A percentile compares a stretch with the other conserved stretches of the same genome.
Evolutionary conservation across 2,113 vertebrate species (phyloP).

Genomic region (Laterallus jamaicensis): DNA sequence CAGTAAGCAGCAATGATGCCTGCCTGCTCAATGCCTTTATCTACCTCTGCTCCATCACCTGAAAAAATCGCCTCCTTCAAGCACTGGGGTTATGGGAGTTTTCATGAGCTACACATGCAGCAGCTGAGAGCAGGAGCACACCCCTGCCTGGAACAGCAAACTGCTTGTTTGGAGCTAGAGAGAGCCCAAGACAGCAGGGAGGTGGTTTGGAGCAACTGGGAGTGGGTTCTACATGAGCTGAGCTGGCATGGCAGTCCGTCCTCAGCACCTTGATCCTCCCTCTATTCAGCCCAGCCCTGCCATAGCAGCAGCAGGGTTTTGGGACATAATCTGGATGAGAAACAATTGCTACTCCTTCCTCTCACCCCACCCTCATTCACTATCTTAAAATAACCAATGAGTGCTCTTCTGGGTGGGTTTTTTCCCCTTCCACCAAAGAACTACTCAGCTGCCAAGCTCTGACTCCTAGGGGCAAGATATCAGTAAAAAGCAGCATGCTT

Average conservation of each 20-base stretch:
- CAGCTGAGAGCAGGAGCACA: background rate
- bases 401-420: background rate
- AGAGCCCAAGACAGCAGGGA: accelerated
- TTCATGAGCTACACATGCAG: background rate
- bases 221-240: background rate
- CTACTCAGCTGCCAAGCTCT: background rate
- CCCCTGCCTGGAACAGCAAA: background rate
- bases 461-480: background rate
- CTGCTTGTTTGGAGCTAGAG: accelerated
- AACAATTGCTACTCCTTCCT: background rate
- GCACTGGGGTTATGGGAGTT: background rate
- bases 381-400: background rate
- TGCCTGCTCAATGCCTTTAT: background rate
- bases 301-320: background rate
- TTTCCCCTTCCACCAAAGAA: background rate
- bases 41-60: background rate
- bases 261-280: background rate
- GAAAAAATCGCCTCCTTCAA: background rate
- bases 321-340: background rate
- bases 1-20: background rate
- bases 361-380: background rate
- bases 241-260: background rate
- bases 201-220: background rate
- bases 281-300: background rate
- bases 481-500: background rate